phyloP scores from a whole-genome alignment of 2,113 vertebrate genomes.

The Osmerus mordax region DNA sequence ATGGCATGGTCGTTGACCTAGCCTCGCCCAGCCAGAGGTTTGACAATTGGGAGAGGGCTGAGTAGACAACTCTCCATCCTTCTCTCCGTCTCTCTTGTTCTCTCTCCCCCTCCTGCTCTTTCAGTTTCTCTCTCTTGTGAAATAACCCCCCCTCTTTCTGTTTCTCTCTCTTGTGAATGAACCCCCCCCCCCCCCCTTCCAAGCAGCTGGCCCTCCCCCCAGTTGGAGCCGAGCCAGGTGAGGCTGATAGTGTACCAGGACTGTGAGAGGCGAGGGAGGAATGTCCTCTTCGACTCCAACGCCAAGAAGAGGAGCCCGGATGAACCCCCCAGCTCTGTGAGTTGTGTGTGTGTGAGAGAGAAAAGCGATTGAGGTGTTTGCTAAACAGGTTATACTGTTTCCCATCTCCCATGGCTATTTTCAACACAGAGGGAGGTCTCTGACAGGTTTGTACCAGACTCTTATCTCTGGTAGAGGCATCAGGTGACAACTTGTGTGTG shows the following conservation, averaged over 20 bases:
- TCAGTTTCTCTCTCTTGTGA: background rate
- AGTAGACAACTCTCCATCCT: conserved; percentile 10
- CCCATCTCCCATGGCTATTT: conserved; percentile 12
- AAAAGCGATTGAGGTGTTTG: background rate
- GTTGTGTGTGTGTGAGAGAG: conserved; percentile 36
- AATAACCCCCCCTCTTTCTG: background rate
- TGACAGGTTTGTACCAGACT: conserved; percentile 56
- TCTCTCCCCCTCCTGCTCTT: background rate
- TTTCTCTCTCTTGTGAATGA: background rate
- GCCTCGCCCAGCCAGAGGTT: background rate
- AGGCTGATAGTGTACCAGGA: conserved; percentile 97
- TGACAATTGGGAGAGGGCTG: conserved; percentile 26
- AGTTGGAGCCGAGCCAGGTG: conserved; percentile 95
- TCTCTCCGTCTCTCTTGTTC: background rate
- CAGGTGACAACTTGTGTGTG: conserved; percentile 61
- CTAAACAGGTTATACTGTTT: conserved; percentile 26
- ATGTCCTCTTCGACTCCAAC: conserved; percentile 96
- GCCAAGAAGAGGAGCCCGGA: conserved; percentile 86
- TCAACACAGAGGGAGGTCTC: conserved; percentile 28
- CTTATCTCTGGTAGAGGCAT: conserved; percentile 68
- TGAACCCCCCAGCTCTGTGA: conserved; percentile 85
- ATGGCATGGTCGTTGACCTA: conserved; percentile 19
- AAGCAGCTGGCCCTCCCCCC: conserved; percentile 88
- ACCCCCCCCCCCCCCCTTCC: conserved; percentile 21
- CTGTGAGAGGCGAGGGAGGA: conserved; percentile 92